phyloP scores from a whole-genome alignment of 2,797 vertebrate genomes.

The Heterohyrax brucei region DNA sequence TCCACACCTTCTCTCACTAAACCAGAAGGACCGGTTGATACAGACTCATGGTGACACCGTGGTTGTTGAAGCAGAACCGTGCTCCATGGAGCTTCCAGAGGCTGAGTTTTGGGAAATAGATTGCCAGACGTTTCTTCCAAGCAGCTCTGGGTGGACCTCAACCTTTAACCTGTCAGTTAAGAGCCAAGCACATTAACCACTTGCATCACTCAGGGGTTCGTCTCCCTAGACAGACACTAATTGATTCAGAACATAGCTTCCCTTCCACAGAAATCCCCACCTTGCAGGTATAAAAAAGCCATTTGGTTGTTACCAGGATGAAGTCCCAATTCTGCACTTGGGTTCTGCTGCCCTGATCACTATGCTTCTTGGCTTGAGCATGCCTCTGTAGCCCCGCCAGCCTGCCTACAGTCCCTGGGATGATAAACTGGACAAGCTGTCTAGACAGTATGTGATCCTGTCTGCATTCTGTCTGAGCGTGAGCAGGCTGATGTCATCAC shows the following conservation, averaged over 20 bases:
- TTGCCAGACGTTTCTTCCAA: too few species aligned
- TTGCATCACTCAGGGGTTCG: too few species aligned
- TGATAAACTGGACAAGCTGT: not conserved
- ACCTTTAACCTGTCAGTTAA: too few species aligned
- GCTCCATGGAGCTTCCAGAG: too few species aligned
- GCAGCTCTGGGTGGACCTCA: too few species aligned
- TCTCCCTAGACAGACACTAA: not conserved
- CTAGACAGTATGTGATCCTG: constrained; percentile 57
- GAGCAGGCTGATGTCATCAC: not conserved
- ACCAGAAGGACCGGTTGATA: not conserved
- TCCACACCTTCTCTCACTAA: too few species aligned
- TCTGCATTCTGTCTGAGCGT: not conserved
- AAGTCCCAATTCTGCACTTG: not conserved
- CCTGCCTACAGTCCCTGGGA: not conserved
- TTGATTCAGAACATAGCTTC: not conserved
- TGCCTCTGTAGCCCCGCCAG: not conserved
- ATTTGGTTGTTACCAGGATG: not conserved
- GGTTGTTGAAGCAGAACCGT: too few species aligned
- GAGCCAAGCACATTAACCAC: too few species aligned
- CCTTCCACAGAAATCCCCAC: not conserved
- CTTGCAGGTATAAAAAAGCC: not conserved
- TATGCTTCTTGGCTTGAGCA: not conserved
- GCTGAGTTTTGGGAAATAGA: too few species aligned
- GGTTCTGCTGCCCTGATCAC: not conserved
- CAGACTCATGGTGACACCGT: too few species aligned